Base-by-base conservation (phyloP, 1,140 invertebrate genomes). In the Araneus ventricosus region DNA sequence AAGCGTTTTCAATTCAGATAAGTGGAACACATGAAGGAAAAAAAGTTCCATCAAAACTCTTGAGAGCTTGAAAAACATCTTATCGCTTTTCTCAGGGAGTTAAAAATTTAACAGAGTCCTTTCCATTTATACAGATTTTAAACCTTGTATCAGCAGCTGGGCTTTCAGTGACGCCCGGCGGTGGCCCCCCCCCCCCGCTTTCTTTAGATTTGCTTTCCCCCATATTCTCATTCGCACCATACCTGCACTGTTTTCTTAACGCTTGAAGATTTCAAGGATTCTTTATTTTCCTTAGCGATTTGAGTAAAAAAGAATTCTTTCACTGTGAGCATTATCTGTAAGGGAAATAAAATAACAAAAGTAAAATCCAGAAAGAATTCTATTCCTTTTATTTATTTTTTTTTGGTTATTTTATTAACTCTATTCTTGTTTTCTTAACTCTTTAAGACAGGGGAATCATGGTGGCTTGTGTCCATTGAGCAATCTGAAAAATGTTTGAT, bases 21-120 rank as follows among this genome's bases (percentile, higher is more conserved):
- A 88, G 63, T 88, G 45, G 63, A 45, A 75, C 4, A 5, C 20
- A 30, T 4, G 30, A 75, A 7, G 30, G 22, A 70, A 70, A 88
- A 41, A 75, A 88, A 88, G 20, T 88, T 52, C 87, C 37, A 34
- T 63, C 59, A 30, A 52, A 87, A 52, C 34, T 17, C 52, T 30
- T 87, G 57, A 39, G 63, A 88, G 63, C 70, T n/a, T 20, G 39
- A 88, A 88, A 87, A 88, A 88, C 87, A 70, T 88, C 61, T 88
- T 88, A 88, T 88, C 87, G 67, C 87, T 10, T 75, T 88, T 88
- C 39, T 10, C 57, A 24, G 34, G 27, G 87, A 88, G 87, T 67
- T 88, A 88, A 75, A 88, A 88, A 88, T 88, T 88, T 88, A 88
- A 75, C 87, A 88, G 27, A 39, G 41, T n/a, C 27, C 27, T n/a